These are phyloP conservation scores for Nomia melanderi DNA, from an alignment of 1,140 invertebrate species.

Conservation along the genomic window DNA sequence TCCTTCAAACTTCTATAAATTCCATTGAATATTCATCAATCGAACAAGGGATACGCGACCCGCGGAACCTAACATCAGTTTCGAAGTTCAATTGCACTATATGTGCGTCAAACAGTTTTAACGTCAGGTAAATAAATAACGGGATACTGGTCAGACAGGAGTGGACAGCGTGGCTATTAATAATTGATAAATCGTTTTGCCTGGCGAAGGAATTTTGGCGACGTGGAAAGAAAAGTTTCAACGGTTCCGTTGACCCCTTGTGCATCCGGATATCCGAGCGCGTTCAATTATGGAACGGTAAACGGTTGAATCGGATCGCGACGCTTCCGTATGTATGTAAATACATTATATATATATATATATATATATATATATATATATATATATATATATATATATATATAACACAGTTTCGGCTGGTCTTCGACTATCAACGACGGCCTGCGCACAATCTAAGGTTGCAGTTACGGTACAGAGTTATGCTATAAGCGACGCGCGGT, in stretches of 20 bases:
- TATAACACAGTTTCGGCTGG: slow-evolving; percentile 14
- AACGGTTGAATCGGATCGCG: neutral
- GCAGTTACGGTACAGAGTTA: neutral
- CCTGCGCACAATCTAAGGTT: neutral
- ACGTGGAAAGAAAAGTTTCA: neutral
- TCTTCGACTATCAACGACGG: neutral
- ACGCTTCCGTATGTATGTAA: neutral
- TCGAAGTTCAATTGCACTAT: too few relatives aligned
- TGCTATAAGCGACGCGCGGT: slow-evolving; percentile 20
- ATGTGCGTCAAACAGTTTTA: too few relatives aligned
- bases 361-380: too few relatives aligned
- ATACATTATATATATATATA: too few relatives aligned
- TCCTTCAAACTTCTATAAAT: too few relatives aligned
- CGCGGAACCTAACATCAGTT: too few relatives aligned
- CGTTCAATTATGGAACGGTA: slow-evolving; percentile 15
- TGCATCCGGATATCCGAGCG: neutral
- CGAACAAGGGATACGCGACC: too few relatives aligned
- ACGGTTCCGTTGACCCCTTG: neutral
- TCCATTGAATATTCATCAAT: too few relatives aligned
- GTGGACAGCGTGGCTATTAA: neutral
- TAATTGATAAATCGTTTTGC: neutral
- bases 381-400: too few relatives aligned
- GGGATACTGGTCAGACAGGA: neutral
- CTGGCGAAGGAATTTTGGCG: neutral
- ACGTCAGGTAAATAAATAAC: neutral